Evolutionary conservation across 2,797 vertebrate genomes (phyloP).

Genomic region (Arvicola amphibius): DNA sequence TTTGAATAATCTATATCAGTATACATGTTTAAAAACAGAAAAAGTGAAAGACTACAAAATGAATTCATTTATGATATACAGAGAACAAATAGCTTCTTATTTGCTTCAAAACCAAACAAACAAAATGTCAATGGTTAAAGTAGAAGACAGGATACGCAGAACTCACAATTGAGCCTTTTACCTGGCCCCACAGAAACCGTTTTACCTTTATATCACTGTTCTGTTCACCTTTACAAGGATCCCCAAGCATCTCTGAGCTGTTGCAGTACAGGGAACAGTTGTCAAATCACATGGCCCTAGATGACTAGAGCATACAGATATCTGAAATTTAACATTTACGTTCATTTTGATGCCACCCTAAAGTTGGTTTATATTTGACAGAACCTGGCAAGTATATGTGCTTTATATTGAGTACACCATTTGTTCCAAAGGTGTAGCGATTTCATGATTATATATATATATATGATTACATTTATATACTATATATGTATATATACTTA

Average conservation of each 20-base stretch:
- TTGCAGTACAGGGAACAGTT: neutral
- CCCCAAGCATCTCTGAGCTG: accelerated
- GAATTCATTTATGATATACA: neutral
- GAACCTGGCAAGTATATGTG: neutral
- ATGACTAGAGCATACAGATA: neutral
- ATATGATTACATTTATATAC: too few relatives aligned
- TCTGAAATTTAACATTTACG: constrained; percentile 17
- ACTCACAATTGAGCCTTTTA: neutral
- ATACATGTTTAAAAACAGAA: neutral
- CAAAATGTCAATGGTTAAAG: neutral
- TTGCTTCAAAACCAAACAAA: neutral
- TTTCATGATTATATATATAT: neutral
- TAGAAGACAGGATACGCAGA: neutral
- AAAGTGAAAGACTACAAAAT: neutral
- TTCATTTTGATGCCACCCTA: neutral
- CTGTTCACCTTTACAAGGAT: accelerated
- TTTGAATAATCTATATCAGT: neutral
- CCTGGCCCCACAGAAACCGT: accelerated
- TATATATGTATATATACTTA: too few relatives aligned
- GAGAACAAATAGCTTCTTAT: neutral
- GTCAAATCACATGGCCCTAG: neutral
- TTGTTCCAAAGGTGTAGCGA: neutral
- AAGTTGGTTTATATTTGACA: neutral
- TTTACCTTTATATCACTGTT: too few relatives aligned
- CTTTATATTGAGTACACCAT: neutral